A percentile compares a stretch with the other conserved stretches of the same genome.
These are phyloP conservation scores for Ornithorhynchus anatinus DNA, from an alignment of 2,113 vertebrate species.

Conservation along the genomic window DNA sequence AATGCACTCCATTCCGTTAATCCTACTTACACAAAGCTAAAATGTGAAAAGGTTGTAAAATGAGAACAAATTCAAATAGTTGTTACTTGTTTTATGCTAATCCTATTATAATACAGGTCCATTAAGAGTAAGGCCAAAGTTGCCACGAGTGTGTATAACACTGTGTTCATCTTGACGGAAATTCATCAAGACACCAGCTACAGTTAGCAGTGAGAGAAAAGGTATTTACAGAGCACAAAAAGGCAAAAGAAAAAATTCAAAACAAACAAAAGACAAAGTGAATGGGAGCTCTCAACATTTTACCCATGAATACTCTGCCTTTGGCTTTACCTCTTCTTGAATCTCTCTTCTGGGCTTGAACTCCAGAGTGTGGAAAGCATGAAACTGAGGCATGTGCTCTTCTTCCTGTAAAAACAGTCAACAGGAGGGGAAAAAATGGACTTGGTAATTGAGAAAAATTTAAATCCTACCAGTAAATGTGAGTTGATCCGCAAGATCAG, in stretches of 20 bases:
- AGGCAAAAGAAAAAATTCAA: neutral
- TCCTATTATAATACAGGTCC: constrained; percentile 7
- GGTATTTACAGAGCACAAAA: constrained; percentile 17
- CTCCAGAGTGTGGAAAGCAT: constrained; percentile 1
- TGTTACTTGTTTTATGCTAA: constrained; percentile 37
- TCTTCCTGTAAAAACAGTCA: constrained; percentile 7
- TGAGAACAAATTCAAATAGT: constrained; percentile 32
- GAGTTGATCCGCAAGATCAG: constrained; percentile 13
- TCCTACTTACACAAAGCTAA: constrained; percentile 28
- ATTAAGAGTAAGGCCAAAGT: constrained; percentile 1
- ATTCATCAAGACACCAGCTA: neutral
- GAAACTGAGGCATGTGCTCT: neutral
- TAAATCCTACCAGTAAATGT: constrained; percentile 30
- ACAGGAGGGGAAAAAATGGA: neutral
- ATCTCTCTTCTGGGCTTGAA: too few species aligned
- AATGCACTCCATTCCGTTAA: constrained; percentile 21
- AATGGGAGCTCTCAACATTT: neutral
- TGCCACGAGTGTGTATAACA: neutral
- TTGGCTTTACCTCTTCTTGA: too few species aligned
- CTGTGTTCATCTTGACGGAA: constrained; percentile 4
- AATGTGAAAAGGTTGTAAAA: constrained; percentile 47
- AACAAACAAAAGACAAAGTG: neutral
- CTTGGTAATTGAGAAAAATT: constrained; percentile 20
- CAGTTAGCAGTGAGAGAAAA: constrained; percentile 19
- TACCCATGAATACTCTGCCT: neutral